Evolutionary conservation across 2,797 vertebrate genomes (phyloP), one percentile per base, ranked within the genome.

Genomic region (Pagetopsis macropterus): DNA sequence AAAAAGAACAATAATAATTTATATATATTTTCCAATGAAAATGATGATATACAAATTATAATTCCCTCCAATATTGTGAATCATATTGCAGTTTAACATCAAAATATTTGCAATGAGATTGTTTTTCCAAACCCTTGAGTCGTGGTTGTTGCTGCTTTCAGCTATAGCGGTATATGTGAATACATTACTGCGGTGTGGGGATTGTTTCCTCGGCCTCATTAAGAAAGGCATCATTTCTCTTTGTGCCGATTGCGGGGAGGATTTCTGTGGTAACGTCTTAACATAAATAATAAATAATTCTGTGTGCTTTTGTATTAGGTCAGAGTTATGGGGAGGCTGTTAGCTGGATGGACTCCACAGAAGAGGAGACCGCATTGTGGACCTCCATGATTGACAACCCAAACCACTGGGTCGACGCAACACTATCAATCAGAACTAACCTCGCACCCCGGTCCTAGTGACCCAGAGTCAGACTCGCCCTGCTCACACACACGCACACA

Each of bases 311-410:
- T 72, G 48, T 51, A 13, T 65, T 44, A 99, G 98, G 98, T 70
- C 94, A 91, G 85, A 99, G 98, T 93, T 99, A 99, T 0, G 96
- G 96, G 13, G 93, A 96, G 63, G 83, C 82, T 0, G 96, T 98
- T 85, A 91, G 88, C 82, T 99, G 98, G 98, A 99, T 99, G 98
- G 97, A 99, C 86, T 99, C 98, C 9, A 97, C 96, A 0, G 91
- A 92, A 0, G 96, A 98, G 65, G 98, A 99, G 81, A 90, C 92
- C 3, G 72, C 69, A 0, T 91, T 95, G 23, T 99, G 97, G 98
- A 92, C 71, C 58, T 91, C 71, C 19, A 93, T 99, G 79, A 95
- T 98, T 9, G 89, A 91, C 76, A 93, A 90, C 70, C 96, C 96
- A 0, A 94, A 94, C 52, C 87, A 77, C 65, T 99, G 98, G 98